phyloP scores from a whole-genome alignment of 2,113 vertebrate species.

The Poeciliopsis turrubarensis region DNA sequence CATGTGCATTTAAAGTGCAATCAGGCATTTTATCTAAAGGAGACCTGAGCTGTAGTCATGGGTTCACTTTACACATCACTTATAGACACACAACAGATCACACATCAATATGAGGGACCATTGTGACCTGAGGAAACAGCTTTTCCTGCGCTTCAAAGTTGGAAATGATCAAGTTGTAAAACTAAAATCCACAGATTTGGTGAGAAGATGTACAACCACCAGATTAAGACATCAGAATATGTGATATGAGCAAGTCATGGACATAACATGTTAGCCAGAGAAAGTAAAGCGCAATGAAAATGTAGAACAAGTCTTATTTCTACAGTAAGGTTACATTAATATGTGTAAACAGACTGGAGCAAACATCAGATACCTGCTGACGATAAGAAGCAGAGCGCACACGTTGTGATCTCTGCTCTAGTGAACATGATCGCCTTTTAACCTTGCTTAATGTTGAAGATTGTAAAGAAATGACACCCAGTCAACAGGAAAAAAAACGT shows the following conservation, averaged over 20 bases:
- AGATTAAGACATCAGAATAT: conserved; percentile 16
- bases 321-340: conserved; percentile 35
- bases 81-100: neutral
- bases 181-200: conserved; percentile 29
- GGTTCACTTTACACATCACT: neutral
- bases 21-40: neutral
- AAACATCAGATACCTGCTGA: conserved; percentile 36
- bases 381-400: conserved; percentile 66
- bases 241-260: neutral
- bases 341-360: conserved; percentile 38
- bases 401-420: conserved; percentile 65
- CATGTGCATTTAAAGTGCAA: neutral
- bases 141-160: neutral
- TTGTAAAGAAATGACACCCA: conserved; percentile 75
- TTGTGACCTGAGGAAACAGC: neutral
- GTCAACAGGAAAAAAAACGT: neutral
- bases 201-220: conserved; percentile 61
- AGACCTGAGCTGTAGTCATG: neutral
- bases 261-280: conserved; percentile 32
- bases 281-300: conserved; percentile 66
- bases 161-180: neutral
- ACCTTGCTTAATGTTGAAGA: neutral
- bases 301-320: conserved; percentile 8
- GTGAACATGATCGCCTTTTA: neutral
- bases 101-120: neutral